Base-by-base conservation (phyloP, 2,797 vertebrate species). In the Dermochelys coriacea region DNA sequence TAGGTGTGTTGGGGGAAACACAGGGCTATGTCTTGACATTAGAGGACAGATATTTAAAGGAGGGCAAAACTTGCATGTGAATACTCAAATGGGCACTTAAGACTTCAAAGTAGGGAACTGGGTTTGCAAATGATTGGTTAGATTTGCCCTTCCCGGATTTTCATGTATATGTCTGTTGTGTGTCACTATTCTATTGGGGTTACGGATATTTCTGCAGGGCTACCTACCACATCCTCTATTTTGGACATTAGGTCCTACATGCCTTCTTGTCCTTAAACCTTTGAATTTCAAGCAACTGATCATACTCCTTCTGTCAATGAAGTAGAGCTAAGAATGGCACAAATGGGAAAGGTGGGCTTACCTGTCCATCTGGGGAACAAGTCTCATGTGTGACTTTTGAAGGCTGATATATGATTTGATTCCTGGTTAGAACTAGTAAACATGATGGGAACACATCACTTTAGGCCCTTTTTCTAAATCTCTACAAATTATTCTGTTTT, bases 401-500 rank as follows among this genome's bases (percentile, higher is more conserved):
- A 82, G 37, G 29, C 55, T 61, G 91, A 49, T 80, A n/a, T 37
- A 34, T 61, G 59, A 47, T 84, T 96, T 95, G 21, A 82, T 84
- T 86, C 68, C 80, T 78, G 31, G 86, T 77, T 95, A 75, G 57
- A 57, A 41, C 29, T 90, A 50, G n/a, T 92, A 88, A 84, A 90
- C 1, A 75, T 54, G 77, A 89, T 84, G 92, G 54, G 45, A 89
- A 50, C 45, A 80, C 21, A 49, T 89, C 25, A 12, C 52, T 95
- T 86, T 89, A 19, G n/a, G 88, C 9, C 81, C 3, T 85, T 93
- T 61, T 92, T 95, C 57, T 86, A 80, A 93, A 84, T 81, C 74
- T 93, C 64, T 82, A 88, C 82, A 91, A 83, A n/a, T 86, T 92
- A 49, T 1, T 71, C 19, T 90, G 71, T 92, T 96, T 95, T 89